These are phyloP conservation scores for Dryadula phaetusa DNA, from an alignment of 2,888 invertebrate species.

Conservation along the genomic window DNA sequence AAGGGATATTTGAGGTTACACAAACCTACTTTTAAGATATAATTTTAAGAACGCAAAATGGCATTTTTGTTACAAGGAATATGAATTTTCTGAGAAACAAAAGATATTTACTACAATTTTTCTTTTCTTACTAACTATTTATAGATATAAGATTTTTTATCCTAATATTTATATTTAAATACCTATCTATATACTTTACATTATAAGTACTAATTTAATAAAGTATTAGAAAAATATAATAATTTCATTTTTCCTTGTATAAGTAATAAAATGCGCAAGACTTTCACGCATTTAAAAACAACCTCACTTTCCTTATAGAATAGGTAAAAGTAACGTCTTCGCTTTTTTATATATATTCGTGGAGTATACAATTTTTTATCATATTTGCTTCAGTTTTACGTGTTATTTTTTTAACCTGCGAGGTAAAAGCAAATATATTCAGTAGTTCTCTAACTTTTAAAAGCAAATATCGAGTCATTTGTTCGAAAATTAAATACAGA, in stretches of 20 bases:
- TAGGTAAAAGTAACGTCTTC: neutral
- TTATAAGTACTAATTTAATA: neutral
- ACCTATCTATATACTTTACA: neutral
- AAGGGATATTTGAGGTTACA: constrained; percentile 36
- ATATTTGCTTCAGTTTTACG: neutral
- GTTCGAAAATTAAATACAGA: too few species aligned
- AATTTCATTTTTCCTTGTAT: neutral
- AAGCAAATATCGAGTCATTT: too few species aligned
- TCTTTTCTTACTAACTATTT: too few species aligned
- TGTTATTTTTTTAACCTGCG: too few species aligned
- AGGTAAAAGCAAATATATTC: too few species aligned
- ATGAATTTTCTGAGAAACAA: too few species aligned
- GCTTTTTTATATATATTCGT: neutral
- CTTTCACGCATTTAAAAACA: constrained; percentile 15
- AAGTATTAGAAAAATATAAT: neutral
- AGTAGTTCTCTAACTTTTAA: too few species aligned
- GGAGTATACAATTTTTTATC: neutral
- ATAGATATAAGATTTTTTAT: too few species aligned
- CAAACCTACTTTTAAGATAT: constrained; percentile 23
- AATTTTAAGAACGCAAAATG: neutral
- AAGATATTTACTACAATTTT: too few species aligned
- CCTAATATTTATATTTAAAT: too few species aligned
- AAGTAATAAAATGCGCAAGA: neutral
- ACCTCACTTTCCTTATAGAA: constrained; percentile 10
- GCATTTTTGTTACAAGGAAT: neutral